Base-by-base conservation (phyloP, 92 coral and sea anemone genomes). In the Hydrozoanthus gracilis region DNA sequence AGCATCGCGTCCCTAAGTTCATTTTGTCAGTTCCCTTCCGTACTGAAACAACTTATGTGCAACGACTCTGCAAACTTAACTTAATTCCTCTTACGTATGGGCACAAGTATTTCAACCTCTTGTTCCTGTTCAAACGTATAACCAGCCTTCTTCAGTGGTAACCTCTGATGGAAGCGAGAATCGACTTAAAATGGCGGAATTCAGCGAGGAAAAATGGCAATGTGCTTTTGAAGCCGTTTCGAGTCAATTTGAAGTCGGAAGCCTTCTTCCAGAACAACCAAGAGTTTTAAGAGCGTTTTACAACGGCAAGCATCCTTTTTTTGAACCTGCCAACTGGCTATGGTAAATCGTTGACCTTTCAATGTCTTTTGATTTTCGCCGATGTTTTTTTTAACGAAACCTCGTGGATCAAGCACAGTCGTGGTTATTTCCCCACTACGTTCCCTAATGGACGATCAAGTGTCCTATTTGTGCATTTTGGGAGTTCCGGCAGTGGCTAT, bases 321-420 rank as follows among this genome's bases (percentile, higher is more conserved):
- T 93, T 93, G 55, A 92, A 95, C 79, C 83, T 93, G 44, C 89
- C 93, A 7, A 89, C 95, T 74, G 97, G 97, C 17, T 94, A 82
- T 82, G 93, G 95, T 18, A 94, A 94, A 76, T 92, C 95, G 2
- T 78, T 92, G 71, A 88, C 92, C 20, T 94, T 86, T 86, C 93
- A 79, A 72, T 88, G 88, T 4, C 83, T 87, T 49, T 94, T 95
- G 8, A 69, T 91, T 58, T 49, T 90, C 67, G 49, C 82, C 72
- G 93, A 95, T 73, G 55, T 71, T 18, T 35, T n/a, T n/a, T n/a
- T 95, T 9, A 64, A 74, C 50, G 64, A 75, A 10, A 27, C 92
- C 91, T 47, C 89, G 76, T 50, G 95, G 87, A 60, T 77, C 90
- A 51, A 89, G 92, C 73, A 92, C 70, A 44, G 66, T 87, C 61